Evolutionary conservation across 2,113 vertebrate genomes (phyloP), one percentile per base, ranked within the genome.

Genomic region (Nothoprocta perdicaria): DNA sequence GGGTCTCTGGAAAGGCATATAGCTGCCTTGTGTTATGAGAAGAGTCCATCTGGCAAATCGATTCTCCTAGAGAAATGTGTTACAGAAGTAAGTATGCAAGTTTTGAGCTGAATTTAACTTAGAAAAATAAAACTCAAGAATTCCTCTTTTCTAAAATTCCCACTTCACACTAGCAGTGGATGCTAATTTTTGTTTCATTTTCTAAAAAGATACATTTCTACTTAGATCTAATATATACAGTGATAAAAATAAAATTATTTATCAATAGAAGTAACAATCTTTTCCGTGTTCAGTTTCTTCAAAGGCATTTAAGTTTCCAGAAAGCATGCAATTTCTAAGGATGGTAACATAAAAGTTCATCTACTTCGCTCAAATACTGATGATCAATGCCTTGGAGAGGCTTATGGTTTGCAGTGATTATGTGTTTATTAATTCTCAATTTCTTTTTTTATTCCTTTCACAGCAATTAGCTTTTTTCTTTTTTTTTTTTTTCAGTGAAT

Each of bases 41-140:
- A 6, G 33, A 27, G 18, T 55, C 71, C 16, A 31, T 50, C 75
- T 77, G 58, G 76, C 76, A 88, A 87, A 85, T 0, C n/a, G 33
- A 63, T 62, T 89, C 72, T 80, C 71, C 24, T 46, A 18, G 73
- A 65, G 16, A 88, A 90, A 84, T 24, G 40, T 53, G 24, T 2
- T 63, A 24, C 45, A 74, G 63, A 84, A 87, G 15, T 67, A 71
- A 91, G 82, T 35, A 69, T n/a, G 26, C 87, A 94, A 85, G 38
- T 24, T 83, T 67, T 83, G 35, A 19, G 62, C 9, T 55, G 63
- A 66, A 84, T 55, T 38, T 80, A 31, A 67, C 79, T 71, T 81
- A 84, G 58, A 76, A 21, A 80, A 88, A 88, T 27, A 69, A 84
- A 84, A 50, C 53, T 16, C 48, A 45, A 88, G 75, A 52, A 66